Evolutionary conservation across 2,797 vertebrate species (phyloP).

Genomic region (Anguilla anguilla): DNA sequence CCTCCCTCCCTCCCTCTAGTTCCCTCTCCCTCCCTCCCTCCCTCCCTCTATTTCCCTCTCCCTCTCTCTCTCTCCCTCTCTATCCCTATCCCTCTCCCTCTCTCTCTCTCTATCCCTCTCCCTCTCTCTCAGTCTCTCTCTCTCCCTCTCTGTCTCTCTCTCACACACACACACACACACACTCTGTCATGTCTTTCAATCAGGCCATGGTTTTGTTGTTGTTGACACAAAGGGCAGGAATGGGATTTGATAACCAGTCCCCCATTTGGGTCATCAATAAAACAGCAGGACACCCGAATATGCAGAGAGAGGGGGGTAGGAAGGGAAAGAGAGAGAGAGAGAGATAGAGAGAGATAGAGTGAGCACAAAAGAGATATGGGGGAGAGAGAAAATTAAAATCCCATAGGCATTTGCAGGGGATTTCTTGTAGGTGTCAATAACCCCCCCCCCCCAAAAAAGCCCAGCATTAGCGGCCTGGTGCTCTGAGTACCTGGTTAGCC

Average conservation of each 20-base stretch:
- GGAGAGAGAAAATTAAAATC: not conserved
- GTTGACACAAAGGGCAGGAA: constrained; percentile 18
- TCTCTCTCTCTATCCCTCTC: not conserved
- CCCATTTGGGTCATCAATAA: not conserved
- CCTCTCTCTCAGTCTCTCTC: too few species aligned
- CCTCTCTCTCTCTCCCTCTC: not conserved
- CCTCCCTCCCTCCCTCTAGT: not conserved
- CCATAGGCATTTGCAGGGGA: not conserved
- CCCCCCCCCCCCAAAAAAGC: not conserved
- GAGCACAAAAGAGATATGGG: not conserved
- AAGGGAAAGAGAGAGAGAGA: not conserved
- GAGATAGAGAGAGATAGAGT: not conserved
- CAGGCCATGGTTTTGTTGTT: constrained; percentile 27
- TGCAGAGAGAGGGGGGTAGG: not conserved
- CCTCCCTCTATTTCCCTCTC: not conserved
- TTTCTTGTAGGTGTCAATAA: not conserved
- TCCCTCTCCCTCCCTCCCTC: not conserved
- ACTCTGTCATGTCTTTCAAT: constrained; percentile 18
- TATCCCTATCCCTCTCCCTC: constrained; percentile 16
- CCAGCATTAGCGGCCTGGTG: not conserved
- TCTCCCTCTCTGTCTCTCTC: not conserved
- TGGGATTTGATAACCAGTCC: constrained; percentile 31
- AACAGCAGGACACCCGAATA: not conserved
- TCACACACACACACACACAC: not conserved
- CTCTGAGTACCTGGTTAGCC: not conserved